Evolutionary conservation across 2,888 invertebrate species (phyloP), one percentile per base, ranked within the genome.

Genomic region (Ommatoiulus sabulosus): DNA sequence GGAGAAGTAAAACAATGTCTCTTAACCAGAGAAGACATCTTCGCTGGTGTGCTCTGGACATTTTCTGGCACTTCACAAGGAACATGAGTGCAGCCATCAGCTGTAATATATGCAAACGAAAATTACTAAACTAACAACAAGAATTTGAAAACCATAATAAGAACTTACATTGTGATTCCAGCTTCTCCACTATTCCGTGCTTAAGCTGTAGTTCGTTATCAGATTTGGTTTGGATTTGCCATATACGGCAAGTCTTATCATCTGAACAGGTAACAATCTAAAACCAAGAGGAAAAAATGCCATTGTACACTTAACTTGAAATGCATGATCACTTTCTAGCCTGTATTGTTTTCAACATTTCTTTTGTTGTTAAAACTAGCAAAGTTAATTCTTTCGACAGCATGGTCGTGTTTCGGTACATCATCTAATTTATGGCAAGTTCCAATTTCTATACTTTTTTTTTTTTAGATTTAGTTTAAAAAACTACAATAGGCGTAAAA

Each of bases 241-340:
- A 97, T 88, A 97, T 94, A 92, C 95, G 95, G 92, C 96, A 96
- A 0, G 95, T 93, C 15, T 96, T 95, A 93, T 97, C 97, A 92
- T 97, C 97, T 87, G 96, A 96, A 92, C 97, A 96, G 0, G 97
- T 97, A 17, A 96, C 95, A 86, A 97, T 92, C 92, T 94, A 90
- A n/a, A 88, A 17, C 20, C 44, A 57, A 7, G 88, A 63, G n/a
- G 15, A 10, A 44, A 85, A 85, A 85, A 48, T 48, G 1, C 1
- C 43, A 85, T 4, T 85, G 1, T 80, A 80, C 10, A 15, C 20
- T 17, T 80, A 24, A 80, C 15, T 80, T 35, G 35, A 10, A 35
- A 84, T 3, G 35, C 0, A 35, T 12, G n/a, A 84, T 12, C 8
- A 12, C 84, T 15, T 84, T 84, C 35, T 43, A 84, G 35, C n/a